Percentiles rank a stretch among this genome's conserved stretches.
Conservation (phyloP, 2,888 invertebrate species). For the Polietes domitor region DNA sequence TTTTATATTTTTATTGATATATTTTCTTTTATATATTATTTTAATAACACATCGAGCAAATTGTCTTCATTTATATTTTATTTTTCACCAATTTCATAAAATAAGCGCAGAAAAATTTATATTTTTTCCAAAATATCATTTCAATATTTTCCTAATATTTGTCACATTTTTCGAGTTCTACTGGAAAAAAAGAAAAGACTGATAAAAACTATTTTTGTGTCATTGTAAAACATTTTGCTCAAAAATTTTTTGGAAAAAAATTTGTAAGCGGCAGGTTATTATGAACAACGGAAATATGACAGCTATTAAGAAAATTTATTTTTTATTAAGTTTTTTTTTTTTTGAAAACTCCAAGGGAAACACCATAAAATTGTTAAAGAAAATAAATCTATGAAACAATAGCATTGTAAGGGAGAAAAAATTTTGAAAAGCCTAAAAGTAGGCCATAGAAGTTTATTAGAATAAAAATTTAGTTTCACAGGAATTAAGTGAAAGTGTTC, state of each 20-base stretch:
- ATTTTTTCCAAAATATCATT: no score
- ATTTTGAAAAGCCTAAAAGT: not conserved
- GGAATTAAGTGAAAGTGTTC: no score
- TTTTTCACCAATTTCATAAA: not conserved
- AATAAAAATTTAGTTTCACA: no score
- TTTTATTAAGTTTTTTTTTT: slow-evolving; percentile 11
- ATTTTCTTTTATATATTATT: no score
- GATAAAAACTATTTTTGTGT: slow-evolving; percentile 38
- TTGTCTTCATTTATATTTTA: not conserved
- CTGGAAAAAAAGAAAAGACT: slow-evolving; percentile 33
- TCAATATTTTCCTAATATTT: slow-evolving; percentile 1
- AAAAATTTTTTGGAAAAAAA: slow-evolving; percentile 23
- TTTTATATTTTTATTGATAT: no score
- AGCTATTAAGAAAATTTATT: slow-evolving; percentile 10
- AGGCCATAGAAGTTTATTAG: no score
- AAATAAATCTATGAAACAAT: not conserved
- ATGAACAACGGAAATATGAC: not conserved
- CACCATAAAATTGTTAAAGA: not conserved
- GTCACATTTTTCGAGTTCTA: slow-evolving; percentile 24
- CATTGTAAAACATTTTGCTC: slow-evolving; percentile 39
- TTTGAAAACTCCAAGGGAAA: not conserved
- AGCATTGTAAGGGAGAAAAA: not conserved
- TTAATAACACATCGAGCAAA: no score
- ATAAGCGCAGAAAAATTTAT: no score
- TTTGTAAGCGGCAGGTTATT: slow-evolving; percentile 13